Evolutionary conservation across 53 echinoderm and acorn worm genomes (phyloP).

Genomic region (Crossaster papposus): DNA sequence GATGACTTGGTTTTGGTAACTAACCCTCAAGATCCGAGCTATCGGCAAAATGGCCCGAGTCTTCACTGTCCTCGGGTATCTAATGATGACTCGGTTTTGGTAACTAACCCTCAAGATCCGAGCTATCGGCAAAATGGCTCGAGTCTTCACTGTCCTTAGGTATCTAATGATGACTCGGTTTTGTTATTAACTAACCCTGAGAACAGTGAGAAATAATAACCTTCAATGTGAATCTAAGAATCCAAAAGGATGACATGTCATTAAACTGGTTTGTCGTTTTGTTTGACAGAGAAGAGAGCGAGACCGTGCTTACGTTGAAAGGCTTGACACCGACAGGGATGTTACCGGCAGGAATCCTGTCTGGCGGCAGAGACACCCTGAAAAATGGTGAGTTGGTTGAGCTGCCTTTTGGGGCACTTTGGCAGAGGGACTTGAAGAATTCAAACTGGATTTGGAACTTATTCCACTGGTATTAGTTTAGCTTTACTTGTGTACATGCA

Average conservation of each 20-base stretch:
- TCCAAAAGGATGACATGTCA: not conserved
- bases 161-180: too few relatives aligned
- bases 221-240: too few relatives aligned
- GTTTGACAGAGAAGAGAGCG: constrained; percentile 95
- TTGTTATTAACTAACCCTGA: not conserved
- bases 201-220: too few relatives aligned
- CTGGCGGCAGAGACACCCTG: constrained; percentile 88
- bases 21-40: too few relatives aligned
- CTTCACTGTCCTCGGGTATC: too few relatives aligned
- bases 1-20: too few relatives aligned
- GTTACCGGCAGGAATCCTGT: constrained; percentile 87
- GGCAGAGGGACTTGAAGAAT: not conserved
- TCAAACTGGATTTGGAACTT: not conserved
- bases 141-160: too few relatives aligned
- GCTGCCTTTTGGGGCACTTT: not conserved
- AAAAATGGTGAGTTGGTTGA: constrained; percentile 74
- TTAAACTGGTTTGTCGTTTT: not conserved
- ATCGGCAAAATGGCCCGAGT: too few relatives aligned
- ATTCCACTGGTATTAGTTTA: not conserved
- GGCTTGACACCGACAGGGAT: constrained; percentile 96
- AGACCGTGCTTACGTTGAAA: constrained; percentile 94
- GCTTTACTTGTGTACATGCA: too few relatives aligned
- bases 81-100: too few relatives aligned
- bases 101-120: too few relatives aligned
- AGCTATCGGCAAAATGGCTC: too few relatives aligned